A percentile compares a stretch with the other conserved stretches of the same genome.
Evolutionary conservation across 2,797 vertebrate genomes (phyloP).

Genomic region (Chaunax sp.): DNA sequence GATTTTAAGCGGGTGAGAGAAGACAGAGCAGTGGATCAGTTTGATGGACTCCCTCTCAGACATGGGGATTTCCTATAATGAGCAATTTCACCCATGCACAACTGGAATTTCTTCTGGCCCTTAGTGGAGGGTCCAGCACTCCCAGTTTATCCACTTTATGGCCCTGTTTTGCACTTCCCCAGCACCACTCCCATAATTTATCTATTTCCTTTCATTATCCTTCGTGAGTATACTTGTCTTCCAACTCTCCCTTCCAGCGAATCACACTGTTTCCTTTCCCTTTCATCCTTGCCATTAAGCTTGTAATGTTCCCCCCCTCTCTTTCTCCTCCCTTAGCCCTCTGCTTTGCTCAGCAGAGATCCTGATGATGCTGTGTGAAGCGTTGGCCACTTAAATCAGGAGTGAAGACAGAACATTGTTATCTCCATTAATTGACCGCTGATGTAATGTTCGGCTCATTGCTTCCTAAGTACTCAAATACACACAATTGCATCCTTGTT

Average conservation of each 20-base stretch:
- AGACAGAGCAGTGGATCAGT: conserved; percentile 14
- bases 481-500: conserved; percentile 33
- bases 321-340: too few relatives aligned
- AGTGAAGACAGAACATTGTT: conserved; percentile 11
- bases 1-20: conserved; percentile 15
- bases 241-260: conserved; percentile 2
- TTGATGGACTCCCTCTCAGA: conserved; percentile 46
- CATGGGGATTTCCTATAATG: conserved; percentile 74
- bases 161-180: conserved; percentile 21
- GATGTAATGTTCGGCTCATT: conserved; percentile 39
- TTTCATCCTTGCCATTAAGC: too few relatives aligned
- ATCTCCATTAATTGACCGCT: neutral
- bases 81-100: conserved; percentile 62
- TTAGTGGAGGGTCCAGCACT: conserved; percentile 18
- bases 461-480: conserved; percentile 18
- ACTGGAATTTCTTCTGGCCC: conserved; percentile 59
- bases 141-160: conserved; percentile 40
- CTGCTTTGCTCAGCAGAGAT: too few relatives aligned
- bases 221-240: neutral
- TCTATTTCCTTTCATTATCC: conserved; percentile 28
- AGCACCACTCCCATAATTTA: conserved; percentile 43
- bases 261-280: too few relatives aligned
- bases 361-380: too few relatives aligned
- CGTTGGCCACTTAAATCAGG: too few relatives aligned
- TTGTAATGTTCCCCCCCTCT: too few relatives aligned